A percentile compares a stretch with the other conserved stretches of the same genome.
These are phyloP conservation scores for Bufo gargarizans DNA, from an alignment of 2,113 vertebrate species.

Conservation along the genomic window DNA sequence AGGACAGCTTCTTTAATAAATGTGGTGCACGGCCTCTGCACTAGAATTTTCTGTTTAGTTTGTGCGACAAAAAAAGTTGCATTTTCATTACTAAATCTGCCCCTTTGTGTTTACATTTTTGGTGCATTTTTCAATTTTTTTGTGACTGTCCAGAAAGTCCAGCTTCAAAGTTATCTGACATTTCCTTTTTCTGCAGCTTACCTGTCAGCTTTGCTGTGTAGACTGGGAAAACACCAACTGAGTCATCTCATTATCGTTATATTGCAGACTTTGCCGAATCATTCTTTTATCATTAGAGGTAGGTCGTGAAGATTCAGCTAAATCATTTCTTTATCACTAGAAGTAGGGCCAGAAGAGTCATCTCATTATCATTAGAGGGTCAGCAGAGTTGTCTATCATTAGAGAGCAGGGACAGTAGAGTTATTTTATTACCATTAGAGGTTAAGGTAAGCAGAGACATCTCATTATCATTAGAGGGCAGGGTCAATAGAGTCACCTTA, in stretches of 20 bases:
- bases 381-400: not conserved
- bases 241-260: not conserved
- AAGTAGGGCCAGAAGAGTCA: not conserved
- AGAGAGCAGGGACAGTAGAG: not conserved
- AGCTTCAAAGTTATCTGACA: too few species aligned
- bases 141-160: too few species aligned
- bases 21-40: too few species aligned
- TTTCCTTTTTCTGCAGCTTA: not conserved
- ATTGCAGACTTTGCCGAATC: not conserved
- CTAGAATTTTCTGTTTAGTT: too few species aligned
- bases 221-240: not conserved
- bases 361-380: not conserved
- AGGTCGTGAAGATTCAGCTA: not conserved
- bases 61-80: too few species aligned
- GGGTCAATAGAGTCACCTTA: not conserved
- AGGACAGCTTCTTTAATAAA: too few species aligned
- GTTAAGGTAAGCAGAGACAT: not conserved
- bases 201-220: not conserved
- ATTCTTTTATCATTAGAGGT: not conserved
- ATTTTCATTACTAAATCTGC: too few species aligned
- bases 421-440: not conserved
- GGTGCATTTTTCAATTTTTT: too few species aligned
- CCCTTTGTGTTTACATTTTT: not conserved
- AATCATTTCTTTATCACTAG: not conserved
- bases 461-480: not conserved